Conservation (phyloP, 2,113 vertebrate genomes). For the Microcebus lehilahytsara region DNA sequence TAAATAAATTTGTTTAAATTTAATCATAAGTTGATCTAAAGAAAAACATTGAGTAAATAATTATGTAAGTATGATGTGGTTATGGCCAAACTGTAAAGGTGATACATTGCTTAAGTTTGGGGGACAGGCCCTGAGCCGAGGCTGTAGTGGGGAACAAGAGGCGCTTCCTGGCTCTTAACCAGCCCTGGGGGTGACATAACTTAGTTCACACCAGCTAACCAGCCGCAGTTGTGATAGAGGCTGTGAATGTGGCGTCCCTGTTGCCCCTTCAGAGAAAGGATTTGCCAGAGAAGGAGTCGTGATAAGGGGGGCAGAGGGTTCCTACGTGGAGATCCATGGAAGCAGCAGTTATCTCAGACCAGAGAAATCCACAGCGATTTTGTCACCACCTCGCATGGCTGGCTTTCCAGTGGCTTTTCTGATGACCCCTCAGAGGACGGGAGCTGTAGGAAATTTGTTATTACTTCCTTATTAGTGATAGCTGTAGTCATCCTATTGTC, state of each 20-base stretch:
- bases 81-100: neutral
- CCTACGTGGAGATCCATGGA: neutral
- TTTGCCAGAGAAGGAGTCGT: neutral
- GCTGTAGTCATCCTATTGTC: conserved; percentile 70
- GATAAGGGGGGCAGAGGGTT: neutral
- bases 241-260: neutral
- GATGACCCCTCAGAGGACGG: neutral
- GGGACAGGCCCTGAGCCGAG: neutral
- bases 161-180: neutral
- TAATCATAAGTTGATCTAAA: neutral
- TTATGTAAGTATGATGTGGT: neutral
- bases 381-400: neutral
- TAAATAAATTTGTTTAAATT: neutral
- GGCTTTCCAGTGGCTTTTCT: conserved; percentile 20
- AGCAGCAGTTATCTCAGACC: neutral
- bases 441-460: conserved; percentile 75
- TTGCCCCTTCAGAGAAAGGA: neutral
- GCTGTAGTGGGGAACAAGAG: neutral
- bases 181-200: too few species aligned
- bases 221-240: neutral
- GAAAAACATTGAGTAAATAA: neutral
- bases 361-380: neutral
- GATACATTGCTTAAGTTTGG: neutral
- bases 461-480: conserved; percentile 78
- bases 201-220: neutral